Evolutionary conservation across 2,113 vertebrate genomes (phyloP).

Genomic region (Ceyx melanurus): DNA sequence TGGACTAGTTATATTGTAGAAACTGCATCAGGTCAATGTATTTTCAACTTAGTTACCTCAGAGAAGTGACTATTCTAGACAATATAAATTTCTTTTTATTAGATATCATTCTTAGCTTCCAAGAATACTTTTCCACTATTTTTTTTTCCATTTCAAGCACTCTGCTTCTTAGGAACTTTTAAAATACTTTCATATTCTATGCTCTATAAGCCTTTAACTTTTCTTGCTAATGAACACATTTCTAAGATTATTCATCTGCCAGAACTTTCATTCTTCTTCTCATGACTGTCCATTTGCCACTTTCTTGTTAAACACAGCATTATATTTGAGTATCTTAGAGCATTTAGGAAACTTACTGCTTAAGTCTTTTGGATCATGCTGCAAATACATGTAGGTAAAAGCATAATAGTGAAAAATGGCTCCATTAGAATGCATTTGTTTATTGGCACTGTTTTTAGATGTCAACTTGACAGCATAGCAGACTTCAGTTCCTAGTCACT

Average conservation of each 20-base stretch:
- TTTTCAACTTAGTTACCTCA: background rate
- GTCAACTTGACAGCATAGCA: background rate
- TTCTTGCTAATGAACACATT: background rate
- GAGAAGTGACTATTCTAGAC: background rate
- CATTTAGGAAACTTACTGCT: conserved; percentile 7
- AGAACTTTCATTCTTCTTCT: background rate
- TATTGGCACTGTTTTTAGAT: background rate
- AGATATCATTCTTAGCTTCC: background rate
- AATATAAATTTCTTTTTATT: background rate
- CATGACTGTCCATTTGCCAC: background rate
- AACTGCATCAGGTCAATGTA: background rate
- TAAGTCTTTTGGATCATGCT: background rate
- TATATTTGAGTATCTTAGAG: background rate
- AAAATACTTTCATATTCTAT: background rate
- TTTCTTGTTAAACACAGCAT: background rate
- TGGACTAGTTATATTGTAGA: background rate
- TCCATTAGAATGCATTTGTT: background rate
- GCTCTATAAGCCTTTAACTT: background rate
- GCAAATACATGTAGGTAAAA: background rate
- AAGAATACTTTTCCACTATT: background rate
- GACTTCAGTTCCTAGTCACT: background rate
- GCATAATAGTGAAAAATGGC: background rate
- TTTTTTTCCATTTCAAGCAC: background rate
- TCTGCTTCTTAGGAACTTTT: background rate
- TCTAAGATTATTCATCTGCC: background rate